Evolutionary conservation across 2,888 invertebrate species (phyloP), one percentile per base, ranked within the genome.

Genomic region (Thecocarcelia acutangulata): DNA sequence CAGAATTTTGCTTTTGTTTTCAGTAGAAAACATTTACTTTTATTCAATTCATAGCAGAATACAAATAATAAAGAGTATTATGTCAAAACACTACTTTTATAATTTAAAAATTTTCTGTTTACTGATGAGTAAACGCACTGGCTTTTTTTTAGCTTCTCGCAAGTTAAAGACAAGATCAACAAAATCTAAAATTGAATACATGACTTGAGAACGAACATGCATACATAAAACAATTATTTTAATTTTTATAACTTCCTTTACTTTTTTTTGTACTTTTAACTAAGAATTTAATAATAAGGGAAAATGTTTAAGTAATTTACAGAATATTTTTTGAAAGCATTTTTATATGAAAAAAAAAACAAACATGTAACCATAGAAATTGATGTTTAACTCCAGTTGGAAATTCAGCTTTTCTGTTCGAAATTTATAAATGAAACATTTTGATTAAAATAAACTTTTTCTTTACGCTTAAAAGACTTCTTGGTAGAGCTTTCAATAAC

Each of bases 341-440:
- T 68, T 46, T 63, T 19, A 59, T 64, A 52, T 24, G 5, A 24
- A 69, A 75, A 74, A 12, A 17, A 76, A 64, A 69, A 44, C 85
- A 85, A 85, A 86, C 86, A 86, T 86, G 85, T 86, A 81, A 86
- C 83, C 84, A 86, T 86, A 87, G 87, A 89, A 88, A 87, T 87
- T 87, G 86, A 88, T 88, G 87, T 85, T 86, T 85, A 24, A 54
- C 17, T 68, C 87, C 48, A 64, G 24, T 46, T 56, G 3, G 59
- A 66, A 58, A 61, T 56, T 54, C 13, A 46, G 37, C n/a, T 33
- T 69, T 44, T 59, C 46, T 54, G 17, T 37, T 46, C 33, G 48
- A 59, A 56, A 19, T 28, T 46, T 42, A 56, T 40, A 64, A 33
- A 69, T 64, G 64, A 80, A 83, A 83, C 73, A 83, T 83, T 76